Percentiles rank a stretch among this genome's conserved stretches.
Evolutionary conservation across 2,113 vertebrate genomes (phyloP).

Genomic region (rabbit (Oryctolagus cuniculus)): mOryCun1.1 NC_091444.1:59629001-59629500

Average conservation of each 20-base stretch:
- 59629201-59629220: background rate
- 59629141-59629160: background rate
- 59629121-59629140: background rate
- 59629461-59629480: background rate
- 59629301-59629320: background rate
- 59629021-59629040: constrained; percentile 38
- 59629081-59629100: background rate
- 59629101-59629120: background rate
- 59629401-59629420: background rate
- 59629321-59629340: background rate
- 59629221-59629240: background rate
- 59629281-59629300: background rate
- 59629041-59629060: constrained; percentile 2
- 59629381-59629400: background rate
- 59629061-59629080: constrained; percentile 4
- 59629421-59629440: background rate
- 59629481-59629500: background rate
- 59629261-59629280: background rate
- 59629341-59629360: background rate
- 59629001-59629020: background rate
- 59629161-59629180: background rate
- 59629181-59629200: background rate
- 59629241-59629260: background rate
- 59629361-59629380: background rate
- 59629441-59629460: background rate